These are phyloP conservation scores for Hoplodrina blanda DNA, from an alignment of 2,888 invertebrate genomes.

Conservation along the genomic window DNA sequence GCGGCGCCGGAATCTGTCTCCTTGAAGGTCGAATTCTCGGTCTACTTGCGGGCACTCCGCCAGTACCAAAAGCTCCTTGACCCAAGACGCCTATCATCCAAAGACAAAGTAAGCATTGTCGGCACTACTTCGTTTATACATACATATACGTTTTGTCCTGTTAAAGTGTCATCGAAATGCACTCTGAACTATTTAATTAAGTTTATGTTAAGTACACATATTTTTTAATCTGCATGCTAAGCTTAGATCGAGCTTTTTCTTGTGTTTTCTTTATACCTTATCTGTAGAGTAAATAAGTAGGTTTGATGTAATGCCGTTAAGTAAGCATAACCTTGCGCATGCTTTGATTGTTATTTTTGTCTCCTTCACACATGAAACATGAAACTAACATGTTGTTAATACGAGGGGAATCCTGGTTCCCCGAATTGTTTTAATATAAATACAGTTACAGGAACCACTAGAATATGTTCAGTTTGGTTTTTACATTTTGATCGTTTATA, in stretches of 20 bases:
- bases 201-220: slow-evolving; percentile 10
- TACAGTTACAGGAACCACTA: slow-evolving; percentile 28
- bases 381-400: slow-evolving; percentile 10
- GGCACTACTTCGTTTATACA: slow-evolving; percentile 45
- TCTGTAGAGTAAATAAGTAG: slow-evolving; percentile 8
- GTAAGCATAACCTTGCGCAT: slow-evolving; percentile 47
- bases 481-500: slow-evolving; percentile 35
- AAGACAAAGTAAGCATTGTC: slow-evolving; percentile 86
- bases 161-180: slow-evolving; percentile 1
- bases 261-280: neutral
- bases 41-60: slow-evolving; percentile 91
- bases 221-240: slow-evolving; percentile 8
- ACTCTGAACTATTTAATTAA: slow-evolving; percentile 7
- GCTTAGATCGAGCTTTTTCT: neutral
- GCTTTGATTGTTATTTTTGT: slow-evolving; percentile 36
- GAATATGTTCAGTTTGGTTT: slow-evolving; percentile 43
- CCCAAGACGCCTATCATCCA: slow-evolving; percentile 88
- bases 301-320: slow-evolving; percentile 41
- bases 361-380: slow-evolving; percentile 17
- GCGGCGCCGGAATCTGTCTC: slow-evolving; percentile 73
- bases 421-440: slow-evolving; percentile 6
- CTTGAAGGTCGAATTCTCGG: slow-evolving; percentile 81
- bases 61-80: slow-evolving; percentile 92
- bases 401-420: slow-evolving; percentile 36
- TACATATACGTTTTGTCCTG: slow-evolving; percentile 9